Evolutionary conservation across 2,888 invertebrate genomes (phyloP), one percentile per base, ranked within the genome.

Genomic region (Dynastes tityus): DNA sequence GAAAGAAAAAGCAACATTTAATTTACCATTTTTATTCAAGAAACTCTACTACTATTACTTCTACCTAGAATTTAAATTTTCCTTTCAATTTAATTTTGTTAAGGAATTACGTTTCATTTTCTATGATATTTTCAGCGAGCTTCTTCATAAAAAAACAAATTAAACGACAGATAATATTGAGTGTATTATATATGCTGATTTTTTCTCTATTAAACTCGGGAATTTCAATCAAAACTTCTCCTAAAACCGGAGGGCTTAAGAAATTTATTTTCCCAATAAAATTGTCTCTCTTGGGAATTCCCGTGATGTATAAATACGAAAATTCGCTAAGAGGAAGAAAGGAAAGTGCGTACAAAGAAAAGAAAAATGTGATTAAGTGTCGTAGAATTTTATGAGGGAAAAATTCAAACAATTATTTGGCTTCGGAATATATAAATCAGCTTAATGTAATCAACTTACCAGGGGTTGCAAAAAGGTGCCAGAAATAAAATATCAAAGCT

Each of bases 1-100:
- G 32, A 37, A 81, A 83, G 11, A 45, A 55, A 79, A 13, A 61
- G 8, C 27, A 16, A 45, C 32, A 63, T 37, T 61, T 9, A 8
- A 5, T 45, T 45, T 45, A 45, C 9, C 0, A 11, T 8, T 45
- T 8, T 11, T 45, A 45, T 45, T 45, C 9, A 45, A 45, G 8
- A 45, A 45, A 45, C 8, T 11, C 45, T 11, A 45, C 9, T 40
- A 9, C 45, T 45, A 45, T 51, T 37, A 58, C 58, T 58, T 22
- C 13, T 2, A 22, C 13, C 8, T 22, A 58, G 2, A 58, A 58
- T 58, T 58, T n/a, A 11, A 8, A 22, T 22, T 58, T 58, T 58
- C 58, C 5, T 37, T 37, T 8, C 11, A 45, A 11, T 11, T 45
- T 45, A 11, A 45, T 45, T 11, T 45, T 45, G 11, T 45, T n/a